phyloP scores from a whole-genome alignment of 2,888 invertebrate species.

The Carterocephalus palaemon region DNA sequence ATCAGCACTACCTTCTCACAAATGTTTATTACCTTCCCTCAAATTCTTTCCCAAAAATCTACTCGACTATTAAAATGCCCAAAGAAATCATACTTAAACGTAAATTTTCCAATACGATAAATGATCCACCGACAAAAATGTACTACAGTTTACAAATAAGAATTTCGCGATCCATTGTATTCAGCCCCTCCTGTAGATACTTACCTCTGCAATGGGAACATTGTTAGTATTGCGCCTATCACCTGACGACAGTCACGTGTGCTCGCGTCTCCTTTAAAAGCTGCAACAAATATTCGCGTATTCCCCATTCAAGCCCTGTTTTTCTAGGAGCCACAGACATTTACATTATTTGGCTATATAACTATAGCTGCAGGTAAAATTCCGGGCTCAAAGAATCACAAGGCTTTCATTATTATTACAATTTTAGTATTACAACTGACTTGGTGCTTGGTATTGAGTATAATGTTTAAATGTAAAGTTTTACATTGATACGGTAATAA shows the following conservation, averaged over 20 bases:
- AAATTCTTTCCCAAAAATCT: neutral
- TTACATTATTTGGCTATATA: constrained; percentile 12
- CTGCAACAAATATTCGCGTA: constrained; percentile 78
- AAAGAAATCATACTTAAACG: neutral
- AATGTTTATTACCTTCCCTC: no score
- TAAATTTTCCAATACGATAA: constrained; percentile 2
- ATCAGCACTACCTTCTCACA: no score
- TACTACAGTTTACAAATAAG: neutral
- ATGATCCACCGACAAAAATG: neutral
- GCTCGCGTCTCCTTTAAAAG: constrained; percentile 67
- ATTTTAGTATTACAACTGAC: neutral
- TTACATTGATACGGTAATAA: no score
- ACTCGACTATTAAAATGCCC: neutral
- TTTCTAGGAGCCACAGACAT: constrained; percentile 46
- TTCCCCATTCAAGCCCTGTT: constrained; percentile 66
- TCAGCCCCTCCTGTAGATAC: constrained; percentile 42
- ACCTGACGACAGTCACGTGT: constrained; percentile 49
- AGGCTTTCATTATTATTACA: constrained; percentile 34
- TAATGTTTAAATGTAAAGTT: no score
- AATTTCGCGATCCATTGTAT: constrained; percentile 10
- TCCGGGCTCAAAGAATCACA: constrained; percentile 45
- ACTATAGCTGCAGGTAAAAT: constrained; percentile 9
- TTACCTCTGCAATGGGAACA: constrained; percentile 57
- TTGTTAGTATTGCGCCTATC: constrained; percentile 54
- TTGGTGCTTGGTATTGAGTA: no score